These are phyloP conservation scores for Myoxocephalus aenaeus DNA, from an alignment of 2,797 vertebrate genomes.

Conservation along the genomic window DNA sequence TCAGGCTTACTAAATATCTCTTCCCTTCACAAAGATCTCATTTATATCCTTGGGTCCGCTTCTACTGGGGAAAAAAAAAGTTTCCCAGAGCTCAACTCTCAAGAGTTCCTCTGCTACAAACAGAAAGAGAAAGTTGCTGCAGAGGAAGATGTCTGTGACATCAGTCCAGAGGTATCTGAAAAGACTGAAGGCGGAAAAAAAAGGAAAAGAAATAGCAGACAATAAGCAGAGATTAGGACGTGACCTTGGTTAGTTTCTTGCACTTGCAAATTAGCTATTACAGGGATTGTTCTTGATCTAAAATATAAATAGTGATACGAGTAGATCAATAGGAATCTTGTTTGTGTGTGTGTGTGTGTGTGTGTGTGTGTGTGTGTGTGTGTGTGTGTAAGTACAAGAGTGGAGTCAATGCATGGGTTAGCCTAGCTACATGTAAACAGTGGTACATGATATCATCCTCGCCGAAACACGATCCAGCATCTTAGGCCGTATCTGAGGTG, in stretches of 20 bases:
- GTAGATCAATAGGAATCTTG: no score
- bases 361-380: no score
- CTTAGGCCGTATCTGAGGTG: no score
- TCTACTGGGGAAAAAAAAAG: not conserved
- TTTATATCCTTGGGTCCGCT: slow-evolving; percentile 8
- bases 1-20: slow-evolving; percentile 17
- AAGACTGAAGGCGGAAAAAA: not conserved
- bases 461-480: no score
- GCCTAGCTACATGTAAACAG: no score
- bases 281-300: not conserved
- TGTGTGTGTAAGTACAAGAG: no score
- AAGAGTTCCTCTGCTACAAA: not conserved
- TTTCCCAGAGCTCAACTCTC: slow-evolving; percentile 2
- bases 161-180: not conserved
- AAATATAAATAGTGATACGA: not conserved
- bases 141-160: not conserved
- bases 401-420: no score
- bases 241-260: not conserved
- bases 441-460: no score
- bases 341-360: no score
- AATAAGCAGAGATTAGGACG: not conserved
- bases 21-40: slow-evolving; percentile 9
- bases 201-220: not conserved
- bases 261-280: not conserved
- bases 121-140: not conserved